Evolutionary conservation across 2,113 vertebrate genomes (phyloP), one percentile per base, ranked within the genome.

Genomic region (Drymodes brunneopygia): DNA sequence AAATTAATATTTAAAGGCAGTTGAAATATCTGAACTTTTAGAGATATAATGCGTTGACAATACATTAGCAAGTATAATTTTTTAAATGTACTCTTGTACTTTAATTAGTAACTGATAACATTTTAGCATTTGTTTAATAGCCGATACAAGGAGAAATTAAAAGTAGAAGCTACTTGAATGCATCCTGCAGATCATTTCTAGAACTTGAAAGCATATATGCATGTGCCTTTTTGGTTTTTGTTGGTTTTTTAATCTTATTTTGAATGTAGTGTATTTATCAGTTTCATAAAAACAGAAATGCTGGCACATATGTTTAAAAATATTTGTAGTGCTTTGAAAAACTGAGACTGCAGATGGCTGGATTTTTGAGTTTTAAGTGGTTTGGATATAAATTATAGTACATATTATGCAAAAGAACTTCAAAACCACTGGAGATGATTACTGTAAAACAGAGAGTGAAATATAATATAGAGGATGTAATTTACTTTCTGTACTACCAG

Each of bases 161-260:
- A 67, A 90, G 5, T 8, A 58, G 29, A 82, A 79, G 33, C 44
- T 71, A 51, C 21, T 74, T 40, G 23, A 50, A 58, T 58, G 3
- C 2, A 31, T 72, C 10, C 18, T 69, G 31, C 10, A 86, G 10
- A 31, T 50, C 6, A 11, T 54, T 79, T 42, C 7, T 18, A 60
- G 22, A 44, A 40, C 38, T 11, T 51, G 48, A 83, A 86, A 31
- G 10, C 4, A 14, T 65, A 16, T 24, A 4, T n/a, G 3, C 0
- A 0, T 2, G 28, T 4, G 4, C 16, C 1, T 14, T n/a, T 82
- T 38, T 48, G 5, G 8, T 5, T 62, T 81, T 54, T 61, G 7
- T 6, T 44, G 10, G 4, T 35, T 67, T 31, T 29, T 40, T 48
- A 62, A 38, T 74, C 85, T 77, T 66, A 35, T 47, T 79, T 88